Base-by-base conservation (phyloP, 2,113 vertebrate species). In the Eleginops maclovinus region DNA sequence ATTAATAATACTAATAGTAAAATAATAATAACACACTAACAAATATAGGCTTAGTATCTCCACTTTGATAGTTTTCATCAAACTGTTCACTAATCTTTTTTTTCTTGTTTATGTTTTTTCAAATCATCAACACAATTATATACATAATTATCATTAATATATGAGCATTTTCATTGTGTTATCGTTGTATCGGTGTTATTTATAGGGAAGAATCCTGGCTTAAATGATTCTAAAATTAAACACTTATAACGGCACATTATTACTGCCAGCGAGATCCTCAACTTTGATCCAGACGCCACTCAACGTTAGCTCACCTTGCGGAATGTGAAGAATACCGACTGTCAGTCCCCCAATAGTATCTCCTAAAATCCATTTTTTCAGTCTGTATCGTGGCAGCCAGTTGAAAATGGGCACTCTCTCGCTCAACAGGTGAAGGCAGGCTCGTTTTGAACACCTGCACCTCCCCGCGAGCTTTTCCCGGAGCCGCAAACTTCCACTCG, bases 291-390 rank as follows among this genome's bases (percentile, higher is more conserved):
- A 3, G 15, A 53, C 24, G 22, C 31, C 0, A 0, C 17, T 2
- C 4, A n/a, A n/a, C 10, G 58, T 62, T 14, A 31, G 15, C 93
- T 90, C 85, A 97, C 97, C 97, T 94, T 98, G 97, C 0, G 97
- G 97, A 70, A 98, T 97, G 82, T 98, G 96, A 28, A 98, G 94
- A 50, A 98, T 92, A 14, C 96, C 97, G 46, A 97, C 96, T 0
- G 96, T 98, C 77, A 97, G 85, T 51, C 97, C 97, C 0, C 95
- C 96, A 53, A 97, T 79, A 0, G 94, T 92, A 19, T 98, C 97
- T 80, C 97, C 97, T 10, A 97, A 89, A 36, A 97, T 93, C 95
- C 97, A 98, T 86, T 95, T 93, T 89, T 90, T 94, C 31, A 95
- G 88, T 66, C 92, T 94, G 93, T 98, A 98, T 59, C 74, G 86